Conservation (phyloP, 64 coral and sea anemone species). For the Montipora sp. region DNA sequence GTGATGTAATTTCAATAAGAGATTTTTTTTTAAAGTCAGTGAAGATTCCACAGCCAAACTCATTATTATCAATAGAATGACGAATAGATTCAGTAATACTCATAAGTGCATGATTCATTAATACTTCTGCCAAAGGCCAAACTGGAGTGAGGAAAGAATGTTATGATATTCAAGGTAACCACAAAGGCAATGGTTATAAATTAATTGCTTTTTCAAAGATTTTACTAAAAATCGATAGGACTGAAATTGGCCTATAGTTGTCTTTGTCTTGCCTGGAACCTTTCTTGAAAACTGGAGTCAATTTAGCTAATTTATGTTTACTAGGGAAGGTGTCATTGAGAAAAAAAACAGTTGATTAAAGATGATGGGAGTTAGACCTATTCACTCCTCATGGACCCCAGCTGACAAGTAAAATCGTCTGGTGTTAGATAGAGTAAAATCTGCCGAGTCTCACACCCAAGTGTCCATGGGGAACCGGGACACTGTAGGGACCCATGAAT, state of each 20-base stretch:
- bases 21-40: neutral
- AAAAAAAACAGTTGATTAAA: neutral
- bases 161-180: slow-evolving; percentile 1
- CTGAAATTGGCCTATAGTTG: neutral
- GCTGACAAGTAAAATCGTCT: too few species aligned
- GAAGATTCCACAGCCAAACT: slow-evolving; percentile 33
- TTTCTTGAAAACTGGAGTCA: too few species aligned
- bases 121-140: slow-evolving; percentile 14
- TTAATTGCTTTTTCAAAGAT: neutral
- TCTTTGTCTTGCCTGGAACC: neutral
- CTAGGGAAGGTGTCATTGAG: neutral
- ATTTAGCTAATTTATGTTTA: neutral
- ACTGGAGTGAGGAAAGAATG: slow-evolving; percentile 15
- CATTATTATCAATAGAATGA: slow-evolving; percentile 22
- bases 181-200: neutral
- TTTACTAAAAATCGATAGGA: neutral
- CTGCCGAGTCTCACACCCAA: too few species aligned
- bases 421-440: too few species aligned
- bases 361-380: neutral
- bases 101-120: neutral
- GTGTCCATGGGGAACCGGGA: too few species aligned
- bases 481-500: too few species aligned
- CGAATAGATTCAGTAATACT: slow-evolving; percentile 23
- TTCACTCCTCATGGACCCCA: too few species aligned
- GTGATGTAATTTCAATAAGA: neutral